A percentile compares a stretch with the other conserved stretches of the same genome.
Conservation (phyloP, 37 sponge, comb jelly and placozoan species). For the Oopsacas minuta region DNA sequence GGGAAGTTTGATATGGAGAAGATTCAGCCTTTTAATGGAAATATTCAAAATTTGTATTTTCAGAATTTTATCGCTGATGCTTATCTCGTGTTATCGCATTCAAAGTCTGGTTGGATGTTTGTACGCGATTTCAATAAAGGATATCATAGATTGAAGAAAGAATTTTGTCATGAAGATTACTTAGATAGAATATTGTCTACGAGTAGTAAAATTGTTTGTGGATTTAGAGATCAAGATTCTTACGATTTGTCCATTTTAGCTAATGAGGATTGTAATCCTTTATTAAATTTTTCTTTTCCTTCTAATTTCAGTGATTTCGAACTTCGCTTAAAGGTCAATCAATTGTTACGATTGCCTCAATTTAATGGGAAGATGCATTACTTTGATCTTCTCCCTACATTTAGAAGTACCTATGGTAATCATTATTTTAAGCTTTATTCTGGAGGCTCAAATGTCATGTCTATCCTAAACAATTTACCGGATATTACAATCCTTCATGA, state of each 20-base stretch:
- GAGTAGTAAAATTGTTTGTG: neutral
- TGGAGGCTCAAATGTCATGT: neutral
- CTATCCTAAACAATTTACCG: neutral
- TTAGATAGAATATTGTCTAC: neutral
- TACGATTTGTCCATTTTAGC: neutral
- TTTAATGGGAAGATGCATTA: neutral
- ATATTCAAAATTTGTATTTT: neutral
- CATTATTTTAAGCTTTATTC: neutral
- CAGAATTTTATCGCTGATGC: neutral
- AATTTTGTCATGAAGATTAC: neutral
- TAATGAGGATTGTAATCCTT: neutral
- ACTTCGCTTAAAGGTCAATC: neutral
- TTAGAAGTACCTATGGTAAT: neutral
- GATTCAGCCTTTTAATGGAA: neutral
- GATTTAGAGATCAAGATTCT: neutral
- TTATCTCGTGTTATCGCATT: neutral
- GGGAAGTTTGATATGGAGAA: neutral
- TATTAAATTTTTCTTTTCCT: neutral
- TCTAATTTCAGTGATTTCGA: neutral
- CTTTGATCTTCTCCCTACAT: neutral
- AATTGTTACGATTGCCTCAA: neutral
- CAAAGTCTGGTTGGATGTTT: neutral
- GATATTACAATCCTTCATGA: neutral
- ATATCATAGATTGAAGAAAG: neutral
- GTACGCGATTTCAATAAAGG: neutral